These are phyloP conservation scores for Liodrosophila aerea DNA, from an alignment of 2,888 invertebrate species.

Conservation along the genomic window DNA sequence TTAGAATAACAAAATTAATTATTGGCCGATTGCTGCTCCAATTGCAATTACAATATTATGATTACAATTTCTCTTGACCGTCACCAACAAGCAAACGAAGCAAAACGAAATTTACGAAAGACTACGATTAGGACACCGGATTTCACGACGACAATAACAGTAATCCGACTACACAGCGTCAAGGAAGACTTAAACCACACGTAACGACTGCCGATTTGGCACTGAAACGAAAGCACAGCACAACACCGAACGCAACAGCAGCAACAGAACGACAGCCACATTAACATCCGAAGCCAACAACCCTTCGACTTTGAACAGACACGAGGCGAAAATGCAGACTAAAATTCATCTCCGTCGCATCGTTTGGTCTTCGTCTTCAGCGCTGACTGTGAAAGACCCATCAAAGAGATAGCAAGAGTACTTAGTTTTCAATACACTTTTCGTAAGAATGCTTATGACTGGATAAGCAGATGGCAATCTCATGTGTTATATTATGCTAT, in stretches of 20 bases:
- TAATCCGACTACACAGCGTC: conserved; percentile 1
- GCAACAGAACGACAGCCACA: conserved; percentile 8
- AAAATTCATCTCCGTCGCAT: conserved; percentile 2
- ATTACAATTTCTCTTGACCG: conserved; percentile 34
- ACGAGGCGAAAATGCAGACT: conserved; percentile 42
- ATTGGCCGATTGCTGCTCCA: conserved; percentile 24
- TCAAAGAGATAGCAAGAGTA: neutral
- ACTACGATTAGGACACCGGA: neutral
- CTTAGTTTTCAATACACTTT: conserved; percentile 46
- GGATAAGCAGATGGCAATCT: conserved; percentile 45
- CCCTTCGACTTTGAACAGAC: conserved; percentile 12
- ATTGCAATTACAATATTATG: conserved; percentile 51
- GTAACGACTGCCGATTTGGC: conserved; percentile 59
- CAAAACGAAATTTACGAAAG: conserved; percentile 23
- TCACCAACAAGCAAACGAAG: conserved; percentile 46
- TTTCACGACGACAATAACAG: neutral
- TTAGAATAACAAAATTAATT: conserved; percentile 45
- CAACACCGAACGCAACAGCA: conserved; percentile 33
- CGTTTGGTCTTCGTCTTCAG: neutral
- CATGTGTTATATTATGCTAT: conserved; percentile 47
- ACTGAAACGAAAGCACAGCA: conserved; percentile 52
- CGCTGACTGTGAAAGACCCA: too few relatives aligned
- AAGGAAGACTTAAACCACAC: conserved; percentile 36
- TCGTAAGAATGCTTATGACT: conserved; percentile 34
- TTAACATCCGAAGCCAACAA: conserved; percentile 7